Base-by-base conservation (phyloP, 2,797 vertebrate genomes). In the Dromococcyx pavoninus region DNA sequence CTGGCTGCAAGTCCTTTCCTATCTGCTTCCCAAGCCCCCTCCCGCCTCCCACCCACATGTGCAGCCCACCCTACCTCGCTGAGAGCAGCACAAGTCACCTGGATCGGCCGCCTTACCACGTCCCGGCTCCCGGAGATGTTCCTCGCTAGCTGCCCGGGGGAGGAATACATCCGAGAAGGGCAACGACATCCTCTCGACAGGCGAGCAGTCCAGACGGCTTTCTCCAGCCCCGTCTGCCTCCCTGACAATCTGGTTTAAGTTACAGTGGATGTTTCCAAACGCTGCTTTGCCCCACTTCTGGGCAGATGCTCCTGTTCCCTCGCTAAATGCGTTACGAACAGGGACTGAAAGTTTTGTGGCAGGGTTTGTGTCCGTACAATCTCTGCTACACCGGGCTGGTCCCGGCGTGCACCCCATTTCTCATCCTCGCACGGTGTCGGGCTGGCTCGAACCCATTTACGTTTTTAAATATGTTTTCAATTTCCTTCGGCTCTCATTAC, bases 31-130 rank as follows among this genome's bases (percentile, higher is more conserved):
- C 76, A 58, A 91, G 58, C 75, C 37, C 69, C 44, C 86, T 79
- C 77, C 94, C 67, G 69, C 86, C 86, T 76, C 91, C 86, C 93
- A 83, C 88, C 74, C 86, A n/a, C 89, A 43, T 73, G 39, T 89
- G 65, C 73, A 81, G 60, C 81, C 74, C 94, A 80, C 88, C 91
- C 95, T 91, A 91, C 94, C 96, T 97, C 83, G 8, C 72, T 86
- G 82, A 25, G 11, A 75, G 75, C 79, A 69, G 90, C 89, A 60
- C 88, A 46, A 91, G 89, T 86, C 95, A 91, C 95, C 94, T 94
- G 93, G 88, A 87, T 56, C 61, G 61, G 81, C 76, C 64, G 53
- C 77, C 23, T 87, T 41, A 27, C 39, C 46, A 43, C 17, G 82
- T 77, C 70, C 30, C 71, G 6, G 91, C 76, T 91, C 43, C 64